Evolutionary conservation across 2,888 invertebrate genomes (phyloP), one percentile per base, ranked within the genome.

Genomic region (Galeruca laticollis): DNA sequence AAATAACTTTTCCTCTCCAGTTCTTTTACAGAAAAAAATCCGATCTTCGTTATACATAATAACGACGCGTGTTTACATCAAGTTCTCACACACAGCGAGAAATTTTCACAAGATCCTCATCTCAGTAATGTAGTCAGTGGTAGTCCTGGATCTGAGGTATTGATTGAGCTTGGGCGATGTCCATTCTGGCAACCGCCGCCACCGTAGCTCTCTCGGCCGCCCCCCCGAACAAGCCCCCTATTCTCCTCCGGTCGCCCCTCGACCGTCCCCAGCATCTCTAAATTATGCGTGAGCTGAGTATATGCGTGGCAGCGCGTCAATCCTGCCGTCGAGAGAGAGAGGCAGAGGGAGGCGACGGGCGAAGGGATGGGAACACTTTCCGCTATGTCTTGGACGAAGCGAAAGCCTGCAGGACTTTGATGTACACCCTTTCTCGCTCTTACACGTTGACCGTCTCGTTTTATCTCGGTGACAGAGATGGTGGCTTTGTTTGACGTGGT

Each of bases 201-300:
- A 51, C 57, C 62, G 61, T 65, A 56, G 60, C 68, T 35, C 57
- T 60, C 56, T 56, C 56, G 33, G 15, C 56, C 71, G 63, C 62
- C 62, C 54, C 66, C 51, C 47, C 15, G 15, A 54, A n/a, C 54
- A 13, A 6, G 6, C n/a, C 61, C 66, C 65, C 51, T 37, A 40
- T 47, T 61, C 37, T 63, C 57, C 47, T 33, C 47, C 68, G 26
- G 21, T 47, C 57, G 18, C 65, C 47, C 33, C 15, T 49, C 57
- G 54, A 21, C 68, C 64, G 60, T 52, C 71, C 66, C 68, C 70
- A 62, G 59, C 84, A 84, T 84, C 83, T 85, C 85, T 85, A 85
- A 85, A 85, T 85, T 85, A 85, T 85, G 85, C 85, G 84, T 85
- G 84, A 85, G 85, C 83, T 83, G 84, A 84, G 84, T 84, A 82